Base-by-base conservation (phyloP, 2,888 invertebrate genomes). In the Cynaeus angustus region DNA sequence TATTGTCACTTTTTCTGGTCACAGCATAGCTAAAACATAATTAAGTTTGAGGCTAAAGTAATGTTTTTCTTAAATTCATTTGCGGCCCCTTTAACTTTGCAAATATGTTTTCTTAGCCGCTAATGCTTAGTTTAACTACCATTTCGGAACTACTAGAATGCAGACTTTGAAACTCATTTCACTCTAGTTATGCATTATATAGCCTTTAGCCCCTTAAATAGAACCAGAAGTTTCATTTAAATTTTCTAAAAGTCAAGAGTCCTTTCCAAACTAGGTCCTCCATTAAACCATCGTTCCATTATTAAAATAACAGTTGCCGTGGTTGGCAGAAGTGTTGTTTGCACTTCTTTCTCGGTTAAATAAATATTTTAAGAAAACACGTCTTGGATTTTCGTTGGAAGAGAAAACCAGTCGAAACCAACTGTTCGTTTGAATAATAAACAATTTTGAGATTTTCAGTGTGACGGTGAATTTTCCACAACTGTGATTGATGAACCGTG, bases 271-370 rank as follows among this genome's bases (percentile, higher is more conserved):
- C 21, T 21, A 21, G 21, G 21, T 3, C 21, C 4, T 21, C 21
- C 21, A 21, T 21, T 21, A 21, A 55, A 55, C 12, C 53, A 16
- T 55, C 43, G 26, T 6, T 10, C 28, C 28, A 16, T 26, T 50
- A 50, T 58, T 58, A 58, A 58, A 58, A 58, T 58, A 58, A 58
- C 56, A 38, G 21, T 21, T 55, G 37, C 53, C 37, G 14, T 38
- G 30, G 33, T 52, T 12, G 12, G 43, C 1, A 43, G 21, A 43
- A 58, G 56, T 28, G 50, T 50, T 58, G 56, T 58, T 58, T 58
- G 56, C 56, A 45, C 41, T 58, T 21, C 56, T 58, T 45, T 58
- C 56, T 58, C 56, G 56, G 56, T 43, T 58, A 58, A 58, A 43
- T 43, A 56, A 41, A 56, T 56, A 56, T 56, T 56, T 56, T 56